These are phyloP conservation scores for Megalurothrips usitatus DNA, from an alignment of 2,888 invertebrate genomes.

Conservation along the genomic window DNA sequence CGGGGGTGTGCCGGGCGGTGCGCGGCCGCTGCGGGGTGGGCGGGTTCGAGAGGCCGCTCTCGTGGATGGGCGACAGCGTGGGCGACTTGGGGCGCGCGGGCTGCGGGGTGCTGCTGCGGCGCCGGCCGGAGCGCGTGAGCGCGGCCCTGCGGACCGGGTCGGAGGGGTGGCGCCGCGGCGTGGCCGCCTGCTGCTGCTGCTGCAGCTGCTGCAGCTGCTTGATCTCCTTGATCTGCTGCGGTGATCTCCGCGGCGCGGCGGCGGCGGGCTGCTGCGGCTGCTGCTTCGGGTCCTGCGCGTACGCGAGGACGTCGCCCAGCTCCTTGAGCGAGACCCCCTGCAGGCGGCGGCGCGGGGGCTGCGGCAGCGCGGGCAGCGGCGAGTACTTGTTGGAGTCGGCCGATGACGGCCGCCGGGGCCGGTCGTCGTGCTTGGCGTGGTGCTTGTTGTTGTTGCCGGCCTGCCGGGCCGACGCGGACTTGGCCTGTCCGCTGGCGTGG, in stretches of 20 bases:
- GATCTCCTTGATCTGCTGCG: constrained; percentile 31
- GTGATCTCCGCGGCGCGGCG: constrained; percentile 40
- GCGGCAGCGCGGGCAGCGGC: constrained; percentile 48
- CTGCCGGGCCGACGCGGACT: not conserved
- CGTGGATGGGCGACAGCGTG: constrained; percentile 62
- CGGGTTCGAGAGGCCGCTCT: constrained; percentile 64
- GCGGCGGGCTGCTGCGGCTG: constrained; percentile 35
- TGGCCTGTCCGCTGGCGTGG: not conserved
- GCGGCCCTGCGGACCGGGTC: constrained; percentile 27
- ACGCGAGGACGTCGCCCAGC: constrained; percentile 54
- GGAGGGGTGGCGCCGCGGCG: constrained; percentile 33
- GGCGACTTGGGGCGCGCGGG: constrained; percentile 46
- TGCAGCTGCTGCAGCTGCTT: not conserved
- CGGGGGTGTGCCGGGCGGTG: not conserved
- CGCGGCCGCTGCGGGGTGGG: constrained; percentile 40
- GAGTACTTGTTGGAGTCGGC: constrained; percentile 33
- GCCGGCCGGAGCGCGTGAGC: constrained; percentile 37
- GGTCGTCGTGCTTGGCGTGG: not conserved
- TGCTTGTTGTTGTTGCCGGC: not conserved
- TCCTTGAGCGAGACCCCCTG: constrained; percentile 52
- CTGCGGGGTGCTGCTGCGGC: constrained; percentile 43
- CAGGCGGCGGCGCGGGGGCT: constrained; percentile 50
- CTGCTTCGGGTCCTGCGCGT: constrained; percentile 45
- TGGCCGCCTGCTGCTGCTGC: constrained; percentile 32
- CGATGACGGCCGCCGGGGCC: constrained; percentile 15